Percentiles rank a stretch among this genome's conserved stretches.
Conservation (phyloP, 2,113 vertebrate species). For the Odocoileus virginianus region DNA sequence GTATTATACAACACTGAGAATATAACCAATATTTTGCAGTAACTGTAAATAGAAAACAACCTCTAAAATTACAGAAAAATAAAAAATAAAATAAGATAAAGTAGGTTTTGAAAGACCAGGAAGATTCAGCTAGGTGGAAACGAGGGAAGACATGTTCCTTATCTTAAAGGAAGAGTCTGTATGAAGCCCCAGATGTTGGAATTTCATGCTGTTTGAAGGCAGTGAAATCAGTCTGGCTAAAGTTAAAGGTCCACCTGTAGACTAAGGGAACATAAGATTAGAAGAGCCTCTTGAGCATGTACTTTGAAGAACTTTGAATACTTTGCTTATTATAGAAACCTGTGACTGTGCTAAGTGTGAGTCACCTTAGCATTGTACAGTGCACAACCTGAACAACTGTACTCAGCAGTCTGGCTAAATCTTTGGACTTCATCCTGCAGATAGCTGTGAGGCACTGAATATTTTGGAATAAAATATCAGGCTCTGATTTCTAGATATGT, state of each 20-base stretch:
- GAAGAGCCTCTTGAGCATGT: not conserved
- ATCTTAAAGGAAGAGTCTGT: not conserved
- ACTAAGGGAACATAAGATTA: not conserved
- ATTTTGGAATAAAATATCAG: not conserved
- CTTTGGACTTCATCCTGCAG: not conserved
- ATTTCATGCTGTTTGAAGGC: not conserved
- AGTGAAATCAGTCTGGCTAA: not conserved
- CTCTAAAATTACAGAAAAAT: not conserved
- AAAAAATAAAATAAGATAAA: not conserved
- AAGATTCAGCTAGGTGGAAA: not conserved
- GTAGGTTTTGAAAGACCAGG: not conserved
- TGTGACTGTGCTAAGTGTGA: not conserved
- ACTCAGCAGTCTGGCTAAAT: not conserved
- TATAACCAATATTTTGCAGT: not conserved
- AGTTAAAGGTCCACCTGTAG: not conserved
- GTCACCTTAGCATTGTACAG: fast-evolving
- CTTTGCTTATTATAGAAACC: not conserved
- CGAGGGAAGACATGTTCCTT: not conserved
- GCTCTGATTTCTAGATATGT: not conserved
- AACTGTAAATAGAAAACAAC: not conserved
- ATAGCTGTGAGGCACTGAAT: not conserved
- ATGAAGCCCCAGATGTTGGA: not conserved
- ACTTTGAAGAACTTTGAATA: not conserved
- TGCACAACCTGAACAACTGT: not conserved
- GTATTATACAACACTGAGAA: not conserved